Evolutionary conservation across 2,888 invertebrate species (phyloP).

Genomic region (Alviniconcha strummeri): DNA sequence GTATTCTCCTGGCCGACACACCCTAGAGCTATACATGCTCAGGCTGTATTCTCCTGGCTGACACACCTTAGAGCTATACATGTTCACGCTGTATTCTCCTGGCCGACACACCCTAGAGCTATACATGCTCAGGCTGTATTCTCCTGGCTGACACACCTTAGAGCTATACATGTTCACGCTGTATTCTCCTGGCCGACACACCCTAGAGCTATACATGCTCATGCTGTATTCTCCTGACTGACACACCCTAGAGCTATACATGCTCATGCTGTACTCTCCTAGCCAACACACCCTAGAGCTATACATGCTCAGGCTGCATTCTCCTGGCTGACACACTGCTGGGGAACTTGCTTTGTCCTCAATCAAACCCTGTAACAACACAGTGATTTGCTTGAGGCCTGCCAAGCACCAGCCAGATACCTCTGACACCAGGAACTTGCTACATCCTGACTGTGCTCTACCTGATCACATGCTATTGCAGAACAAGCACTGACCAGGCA

Average conservation of each 20-base stretch:
- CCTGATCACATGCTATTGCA: conserved; percentile 50
- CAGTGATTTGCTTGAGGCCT: too few relatives aligned
- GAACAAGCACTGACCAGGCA: conserved; percentile 47
- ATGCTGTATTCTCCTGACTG: conserved; percentile 51
- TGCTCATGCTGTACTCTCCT: conserved; percentile 47
- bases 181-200: conserved; percentile 47
- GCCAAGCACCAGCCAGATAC: conserved; percentile 40
- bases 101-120: conserved; percentile 46
- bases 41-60: conserved; percentile 55
- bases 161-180: conserved; percentile 50
- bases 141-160: conserved; percentile 49
- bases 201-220: conserved; percentile 45
- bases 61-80: conserved; percentile 51
- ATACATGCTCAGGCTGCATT: too few relatives aligned
- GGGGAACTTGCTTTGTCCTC: too few relatives aligned
- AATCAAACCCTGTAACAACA: background rate
- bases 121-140: conserved; percentile 54
- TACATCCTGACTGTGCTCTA: conserved; percentile 47
- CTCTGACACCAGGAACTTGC: conserved; percentile 41
- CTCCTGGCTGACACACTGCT: too few relatives aligned
- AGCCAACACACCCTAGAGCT: conserved; percentile 47
- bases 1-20: conserved; percentile 55
- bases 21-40: conserved; percentile 47
- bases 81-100: conserved; percentile 54
- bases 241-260: conserved; percentile 52